Percentiles rank a stretch among this genome's conserved stretches.
These are phyloP conservation scores for Apogon talboti DNA, from an alignment of 2,797 vertebrate genomes.

Conservation along the genomic window DNA sequence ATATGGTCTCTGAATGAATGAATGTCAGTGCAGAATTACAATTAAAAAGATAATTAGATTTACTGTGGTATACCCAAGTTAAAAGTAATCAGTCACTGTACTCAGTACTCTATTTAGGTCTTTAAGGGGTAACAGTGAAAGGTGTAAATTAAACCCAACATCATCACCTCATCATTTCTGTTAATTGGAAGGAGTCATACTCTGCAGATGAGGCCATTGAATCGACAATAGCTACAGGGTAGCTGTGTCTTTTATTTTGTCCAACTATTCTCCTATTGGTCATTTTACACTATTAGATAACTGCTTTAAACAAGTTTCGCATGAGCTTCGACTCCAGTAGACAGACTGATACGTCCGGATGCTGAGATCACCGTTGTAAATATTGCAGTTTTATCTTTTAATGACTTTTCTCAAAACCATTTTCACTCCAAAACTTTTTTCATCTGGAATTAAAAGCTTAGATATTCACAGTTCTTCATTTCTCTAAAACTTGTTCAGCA, in stretches of 20 bases:
- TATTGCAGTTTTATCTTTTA: background rate
- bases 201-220: constrained; percentile 16
- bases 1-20: too few relatives aligned
- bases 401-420: background rate
- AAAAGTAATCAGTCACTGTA: too few relatives aligned
- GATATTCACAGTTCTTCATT: background rate
- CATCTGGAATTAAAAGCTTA: background rate
- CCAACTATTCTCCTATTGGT: background rate
- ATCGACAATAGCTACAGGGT: constrained; percentile 1
- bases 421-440: background rate
- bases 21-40: too few relatives aligned
- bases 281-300: constrained; percentile 12
- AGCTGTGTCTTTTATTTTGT: constrained; percentile 1
- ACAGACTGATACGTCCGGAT: background rate
- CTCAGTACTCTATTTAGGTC: too few relatives aligned
- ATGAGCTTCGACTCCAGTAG: background rate
- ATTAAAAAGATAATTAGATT: too few relatives aligned
- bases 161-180: too few relatives aligned
- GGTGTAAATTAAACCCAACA: too few relatives aligned
- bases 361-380: background rate
- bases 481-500: background rate
- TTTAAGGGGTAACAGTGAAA: too few relatives aligned
- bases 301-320: background rate
- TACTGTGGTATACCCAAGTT: too few relatives aligned
- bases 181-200: background rate